Evolutionary conservation across 2,797 vertebrate species (phyloP), one percentile per base, ranked within the genome.

Genomic region (Cyprinodon diabolis): DNA sequence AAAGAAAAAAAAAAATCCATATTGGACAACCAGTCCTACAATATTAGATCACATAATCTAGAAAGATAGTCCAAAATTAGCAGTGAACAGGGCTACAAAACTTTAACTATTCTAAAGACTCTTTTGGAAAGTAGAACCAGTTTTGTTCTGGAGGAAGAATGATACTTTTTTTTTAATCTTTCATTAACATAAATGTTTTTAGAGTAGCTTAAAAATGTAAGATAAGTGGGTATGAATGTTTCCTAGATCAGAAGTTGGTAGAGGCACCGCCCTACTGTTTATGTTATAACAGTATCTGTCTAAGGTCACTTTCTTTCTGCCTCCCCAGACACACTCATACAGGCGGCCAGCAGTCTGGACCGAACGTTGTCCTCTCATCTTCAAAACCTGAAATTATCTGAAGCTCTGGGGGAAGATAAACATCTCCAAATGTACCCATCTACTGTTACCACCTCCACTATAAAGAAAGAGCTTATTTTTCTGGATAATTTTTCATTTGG

Each of bases 271-370:
- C 55, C 60, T 15, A 6, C 21, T 92, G 89, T 92, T 93, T 88
- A 87, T 56, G 78, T 76, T 79, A 87, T 19, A 85, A 85, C 85
- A 84, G 70, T 66, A 78, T 87, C 74, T 74, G 35, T 71, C 45
- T 71, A 83, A 91, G 87, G 86, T 89, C 87, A 82, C 78, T 11
- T 43, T 75, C 80, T 66, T 69, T 1, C 55, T 30, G 25, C 6
- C 69, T 76, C 62, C 48, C 10, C 52, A 6, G 15, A 72, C 69
- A 66, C 78, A 37, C 66, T 56, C 80, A 69, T 8, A 4, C 43
- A 74, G 78, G 83, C 84, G 76, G 35, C 87, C 69, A 23, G 54
- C 70, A 79, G 86, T 89, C 88, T 84, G 85, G 56, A 69, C 35
- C 49, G 48, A 70, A 49, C 68, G 25, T 6, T 13, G 11, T 65